A percentile compares a stretch with the other conserved stretches of the same genome.
These are phyloP conservation scores for Notarius lentiginosus DNA, from an alignment of 2,113 vertebrate genomes.

Conservation along the genomic window DNA sequence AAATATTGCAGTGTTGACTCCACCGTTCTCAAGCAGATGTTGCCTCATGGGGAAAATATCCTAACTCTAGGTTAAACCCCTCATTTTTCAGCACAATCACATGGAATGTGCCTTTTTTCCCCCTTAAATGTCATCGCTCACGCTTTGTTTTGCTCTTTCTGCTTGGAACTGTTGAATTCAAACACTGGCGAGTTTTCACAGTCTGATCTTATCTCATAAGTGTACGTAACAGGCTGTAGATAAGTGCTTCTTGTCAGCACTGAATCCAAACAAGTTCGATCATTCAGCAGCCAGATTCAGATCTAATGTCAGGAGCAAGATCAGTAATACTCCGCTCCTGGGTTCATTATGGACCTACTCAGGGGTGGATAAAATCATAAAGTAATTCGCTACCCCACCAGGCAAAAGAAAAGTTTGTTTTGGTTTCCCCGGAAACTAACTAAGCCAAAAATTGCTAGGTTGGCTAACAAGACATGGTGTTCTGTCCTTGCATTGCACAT, in stretches of 20 bases:
- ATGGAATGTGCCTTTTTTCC: neutral
- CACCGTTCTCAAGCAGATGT: neutral
- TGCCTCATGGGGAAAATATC: slow-evolving; percentile 4
- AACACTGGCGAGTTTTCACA: slow-evolving; percentile 28
- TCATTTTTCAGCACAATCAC: slow-evolving; percentile 24
- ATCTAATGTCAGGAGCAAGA: neutral
- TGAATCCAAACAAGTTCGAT: neutral
- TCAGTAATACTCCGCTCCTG: neutral
- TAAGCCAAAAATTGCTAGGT: neutral
- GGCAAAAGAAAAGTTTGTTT: neutral
- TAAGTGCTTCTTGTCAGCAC: slow-evolving; percentile 13
- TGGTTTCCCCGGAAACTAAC: neutral
- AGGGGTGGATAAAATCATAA: neutral
- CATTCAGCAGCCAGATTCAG: neutral
- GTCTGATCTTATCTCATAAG: slow-evolving; percentile 29
- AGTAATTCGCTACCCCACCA: neutral
- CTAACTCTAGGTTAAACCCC: slow-evolving; percentile 8
- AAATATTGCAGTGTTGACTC: neutral
- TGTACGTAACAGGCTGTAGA: slow-evolving; percentile 19
- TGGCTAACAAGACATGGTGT: neutral
- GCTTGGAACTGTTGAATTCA: neutral
- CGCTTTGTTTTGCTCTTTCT: neutral
- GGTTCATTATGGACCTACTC: neutral
- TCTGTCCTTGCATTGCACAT: neutral
- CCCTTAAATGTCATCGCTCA: neutral